A percentile compares a stretch with the other conserved stretches of the same genome.
phyloP scores from a whole-genome alignment of 2,797 vertebrate species.

The Poecilia velifera region DNA sequence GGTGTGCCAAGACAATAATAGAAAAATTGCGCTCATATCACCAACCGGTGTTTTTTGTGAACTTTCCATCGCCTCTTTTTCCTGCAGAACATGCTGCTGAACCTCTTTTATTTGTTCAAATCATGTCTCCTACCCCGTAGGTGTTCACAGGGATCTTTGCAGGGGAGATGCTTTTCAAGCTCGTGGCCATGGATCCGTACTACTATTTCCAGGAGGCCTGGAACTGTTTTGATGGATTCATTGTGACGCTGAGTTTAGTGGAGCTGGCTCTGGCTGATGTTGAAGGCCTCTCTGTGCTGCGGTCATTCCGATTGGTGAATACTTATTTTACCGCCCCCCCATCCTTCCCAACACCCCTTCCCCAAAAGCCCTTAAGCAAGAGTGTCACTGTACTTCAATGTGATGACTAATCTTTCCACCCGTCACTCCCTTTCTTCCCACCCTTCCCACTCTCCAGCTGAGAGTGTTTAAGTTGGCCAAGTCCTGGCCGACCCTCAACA shows the following conservation, averaged over 20 bases:
- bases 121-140: slow-evolving; percentile 70
- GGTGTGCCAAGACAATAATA: neutral
- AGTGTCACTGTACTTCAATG: neutral
- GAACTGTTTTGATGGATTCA: slow-evolving; percentile 99
- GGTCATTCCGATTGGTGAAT: slow-evolving; percentile 97
- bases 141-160: slow-evolving; percentile 99
- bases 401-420: slow-evolving; percentile 37
- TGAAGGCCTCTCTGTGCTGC: slow-evolving; percentile 95
- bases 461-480: slow-evolving; percentile 99
- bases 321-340: slow-evolving; percentile 6
- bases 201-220: slow-evolving; percentile 99
- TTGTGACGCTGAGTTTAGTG: slow-evolving; percentile 97
- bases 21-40: neutral
- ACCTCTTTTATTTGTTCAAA: slow-evolving; percentile 22
- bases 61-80: neutral
- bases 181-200: slow-evolving; percentile 98
- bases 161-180: slow-evolving; percentile 97
- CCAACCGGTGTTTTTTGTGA: neutral
- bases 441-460: slow-evolving; percentile 78
- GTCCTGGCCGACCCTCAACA: slow-evolving; percentile 99
- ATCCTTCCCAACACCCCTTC: neutral
- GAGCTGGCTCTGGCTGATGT: slow-evolving; percentile 94
- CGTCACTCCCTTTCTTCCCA: slow-evolving; percentile 22
- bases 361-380: neutral
- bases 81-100: slow-evolving; percentile 5